Evolutionary conservation across 2,797 vertebrate species (phyloP).

Genomic region (Urosaurus nigricauda): DNA sequence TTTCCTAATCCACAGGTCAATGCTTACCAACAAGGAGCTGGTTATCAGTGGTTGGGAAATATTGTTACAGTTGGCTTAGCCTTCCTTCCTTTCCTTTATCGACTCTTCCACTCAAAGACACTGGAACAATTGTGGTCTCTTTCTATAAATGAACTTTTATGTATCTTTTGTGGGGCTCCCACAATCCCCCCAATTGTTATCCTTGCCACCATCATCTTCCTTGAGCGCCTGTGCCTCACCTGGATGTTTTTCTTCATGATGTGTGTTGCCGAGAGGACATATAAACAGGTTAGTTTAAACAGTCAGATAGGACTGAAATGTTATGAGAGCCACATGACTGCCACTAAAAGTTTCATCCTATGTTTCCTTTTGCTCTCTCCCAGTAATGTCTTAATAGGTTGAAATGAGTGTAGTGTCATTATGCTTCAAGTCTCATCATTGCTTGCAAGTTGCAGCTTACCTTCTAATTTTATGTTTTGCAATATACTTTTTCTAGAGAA

Average conservation of each 20-base stretch:
- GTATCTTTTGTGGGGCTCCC: constrained; percentile 83
- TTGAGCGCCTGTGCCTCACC: constrained; percentile 91
- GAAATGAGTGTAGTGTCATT: not conserved
- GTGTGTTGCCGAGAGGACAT: constrained; percentile 97
- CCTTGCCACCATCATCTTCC: constrained; percentile 87
- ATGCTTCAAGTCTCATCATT: not conserved
- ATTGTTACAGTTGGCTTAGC: constrained; percentile 86
- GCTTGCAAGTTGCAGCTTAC: not conserved
- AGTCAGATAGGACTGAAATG: not conserved
- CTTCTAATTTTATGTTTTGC: accelerated
- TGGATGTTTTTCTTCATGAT: constrained; percentile 99
- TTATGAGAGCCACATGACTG: not conserved
- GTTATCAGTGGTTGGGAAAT: constrained; percentile 91
- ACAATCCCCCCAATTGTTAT: constrained; percentile 72
- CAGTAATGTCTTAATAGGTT: not conserved
- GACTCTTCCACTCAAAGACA: constrained; percentile 85
- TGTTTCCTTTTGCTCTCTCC: not conserved
- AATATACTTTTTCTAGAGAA: not conserved
- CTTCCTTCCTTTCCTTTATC: constrained; percentile 90
- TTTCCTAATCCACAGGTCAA: constrained; percentile 86
- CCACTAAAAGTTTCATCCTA: not conserved
- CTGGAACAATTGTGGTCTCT: constrained; percentile 82
- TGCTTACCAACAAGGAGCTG: constrained; percentile 90
- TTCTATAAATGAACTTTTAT: constrained; percentile 80
- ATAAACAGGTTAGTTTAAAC: constrained; percentile 89